Base-by-base conservation (phyloP, 1,140 invertebrate genomes). In the Spodoptera frugiperda region DNA sequence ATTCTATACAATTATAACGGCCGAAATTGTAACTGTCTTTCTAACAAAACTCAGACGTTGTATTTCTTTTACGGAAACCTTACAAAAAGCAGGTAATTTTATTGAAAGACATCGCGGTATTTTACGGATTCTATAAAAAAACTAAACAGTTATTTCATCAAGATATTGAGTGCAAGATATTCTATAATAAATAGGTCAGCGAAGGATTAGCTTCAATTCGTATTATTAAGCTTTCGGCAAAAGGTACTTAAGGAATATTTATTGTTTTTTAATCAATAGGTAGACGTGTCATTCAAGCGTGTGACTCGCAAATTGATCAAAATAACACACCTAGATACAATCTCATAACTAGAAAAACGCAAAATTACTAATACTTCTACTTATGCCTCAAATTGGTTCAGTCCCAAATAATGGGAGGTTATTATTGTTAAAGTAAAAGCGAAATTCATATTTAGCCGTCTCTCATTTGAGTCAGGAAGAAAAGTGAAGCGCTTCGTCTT, bases 1-100 rank as follows among this genome's bases (percentile, higher is more conserved):
- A 93, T 93, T 92, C 88, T 93, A 93, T 94, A 94, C 89, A 94
- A 94, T 94, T 93, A 94, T 93, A 94, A 94, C 92, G 92, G 92
- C 90, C 90, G 74, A 93, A 92, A 93, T 89, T 90, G 92, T 94
- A 94, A 94, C 90, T 92, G 90, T 94, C 92, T 88, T 70, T 85
- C 86, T 84, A 83, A 91, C 88, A 91, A 90, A 91, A 91, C 84
- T 89, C 82, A 83, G 83, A 89, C 74, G 79, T 85, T 88, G 84
- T 83, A 79, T 84, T 87, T 84, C 85, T 84, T 83, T 83, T 78
- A 88, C 78, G 86, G 87, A 84, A 89, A 80, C 53, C 75, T 84
- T 77, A 88, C 88, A 93, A 92, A 73, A 92, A 90, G 92, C 92
- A 93, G 91, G 92, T 93, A 92, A 92, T 90, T 89, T 91, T 92